These are phyloP conservation scores for Clytia hemisphaerica DNA, from an alignment of 30 jellyfish, hydroid and myxozoan species.

Conservation along the genomic window DNA sequence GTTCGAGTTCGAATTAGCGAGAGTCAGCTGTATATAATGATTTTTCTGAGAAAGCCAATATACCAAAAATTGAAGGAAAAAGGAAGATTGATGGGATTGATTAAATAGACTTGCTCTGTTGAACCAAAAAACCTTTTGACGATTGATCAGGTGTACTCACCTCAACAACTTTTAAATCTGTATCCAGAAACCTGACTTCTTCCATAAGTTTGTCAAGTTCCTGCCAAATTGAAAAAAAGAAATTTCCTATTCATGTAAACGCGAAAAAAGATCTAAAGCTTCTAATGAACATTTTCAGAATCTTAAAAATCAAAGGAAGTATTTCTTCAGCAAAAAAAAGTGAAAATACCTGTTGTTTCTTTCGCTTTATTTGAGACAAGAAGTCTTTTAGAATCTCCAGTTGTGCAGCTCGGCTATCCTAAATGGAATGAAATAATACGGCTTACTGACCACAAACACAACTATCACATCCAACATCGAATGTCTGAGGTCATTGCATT, in stretches of 20 bases:
- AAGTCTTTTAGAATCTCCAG: conserved; percentile 81
- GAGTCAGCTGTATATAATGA: background rate
- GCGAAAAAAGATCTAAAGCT: no score
- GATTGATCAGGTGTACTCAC: conserved; percentile 34
- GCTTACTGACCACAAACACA: background rate
- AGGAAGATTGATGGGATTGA: no score
- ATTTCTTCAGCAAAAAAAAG: background rate
- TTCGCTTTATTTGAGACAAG: conserved; percentile 63
- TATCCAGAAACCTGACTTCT: conserved; percentile 74
- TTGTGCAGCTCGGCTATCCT: conserved; percentile 93
- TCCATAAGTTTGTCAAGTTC: conserved; percentile 63
- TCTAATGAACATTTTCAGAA: background rate
- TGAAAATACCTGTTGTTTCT: conserved; percentile 76
- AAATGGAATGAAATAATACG: background rate
- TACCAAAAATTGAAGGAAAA: background rate
- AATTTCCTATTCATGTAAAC: background rate
- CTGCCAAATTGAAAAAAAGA: conserved; percentile 23
- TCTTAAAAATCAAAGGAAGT: background rate
- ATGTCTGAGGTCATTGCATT: no score
- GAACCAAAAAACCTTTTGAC: background rate
- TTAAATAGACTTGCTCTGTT: background rate
- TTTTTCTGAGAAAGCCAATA: background rate
- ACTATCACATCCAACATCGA: background rate
- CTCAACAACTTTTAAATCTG: conserved; percentile 65
- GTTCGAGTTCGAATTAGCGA: no score